Evolutionary conservation across 2,888 invertebrate species (phyloP), one percentile per base, ranked within the genome.

Genomic region (Schizotus pectinicornis): DNA sequence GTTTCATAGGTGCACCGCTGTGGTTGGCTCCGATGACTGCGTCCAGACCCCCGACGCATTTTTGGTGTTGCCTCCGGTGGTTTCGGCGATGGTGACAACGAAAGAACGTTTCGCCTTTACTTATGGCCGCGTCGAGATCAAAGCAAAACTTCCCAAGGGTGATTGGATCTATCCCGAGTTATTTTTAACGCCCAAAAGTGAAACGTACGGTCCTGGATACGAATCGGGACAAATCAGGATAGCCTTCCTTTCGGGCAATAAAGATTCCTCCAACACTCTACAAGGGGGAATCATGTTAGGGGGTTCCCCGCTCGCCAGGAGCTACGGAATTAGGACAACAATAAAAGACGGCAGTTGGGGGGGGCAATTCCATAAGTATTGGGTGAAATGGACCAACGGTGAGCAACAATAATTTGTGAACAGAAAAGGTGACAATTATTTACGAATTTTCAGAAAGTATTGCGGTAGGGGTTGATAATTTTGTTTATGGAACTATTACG

Each of bases 111-210:
- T 91, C 68, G 83, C 83, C 3, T 91, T 92, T 68, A 82, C 83
- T 7, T 91, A 89, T 71, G 92, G 92, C 7, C 83, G 80, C 35
- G 80, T 92, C 8, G 84, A 88, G 70, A 80, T 92, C 2, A 82
- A 84, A 13, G 92, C 91, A 0, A 89, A 88, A 75, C 71, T 92
- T 13, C 91, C 92, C 0, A 82, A 82, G 61, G 92, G 92, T 0
- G 89, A 91, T 73, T 92, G 92, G 92, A 79, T 92, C 11, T 84
- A 89, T 70, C 91, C 92, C 47, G 90, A 86, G 71, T 78, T 91
- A 5, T 84, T 82, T 58, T 71, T 91, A 69, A 86, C 90, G 68
- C 90, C 92, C 0, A 77, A 81, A 6, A 82, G 84, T 46, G 82
- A 83, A 35, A 77, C 81, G 7, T 91, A 91, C 68, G 91, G 91